Evolutionary conservation across 1,140 invertebrate genomes (phyloP).

Genomic region (Philopotamus ludificatus): DNA sequence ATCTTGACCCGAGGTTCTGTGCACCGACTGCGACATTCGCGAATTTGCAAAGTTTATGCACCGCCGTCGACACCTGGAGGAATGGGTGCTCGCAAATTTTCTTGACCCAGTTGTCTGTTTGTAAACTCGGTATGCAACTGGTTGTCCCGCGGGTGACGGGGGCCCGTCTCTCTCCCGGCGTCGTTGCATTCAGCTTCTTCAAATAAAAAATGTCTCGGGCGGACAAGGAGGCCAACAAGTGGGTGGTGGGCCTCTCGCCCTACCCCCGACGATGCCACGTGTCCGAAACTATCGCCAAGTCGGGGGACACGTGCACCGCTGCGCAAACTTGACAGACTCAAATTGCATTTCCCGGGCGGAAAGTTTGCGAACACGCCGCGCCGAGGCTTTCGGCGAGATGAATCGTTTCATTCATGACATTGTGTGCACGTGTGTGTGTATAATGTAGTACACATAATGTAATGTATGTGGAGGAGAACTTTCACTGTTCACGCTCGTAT

Average conservation of each 20-base stretch:
- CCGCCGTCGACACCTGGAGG: not conserved
- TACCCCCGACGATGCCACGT: not conserved
- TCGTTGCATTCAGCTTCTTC: not conserved
- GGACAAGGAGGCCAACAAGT: not conserved
- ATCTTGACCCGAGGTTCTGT: no score
- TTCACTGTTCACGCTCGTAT: slow-evolving; percentile 9
- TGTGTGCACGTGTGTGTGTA: not conserved
- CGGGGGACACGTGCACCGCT: not conserved
- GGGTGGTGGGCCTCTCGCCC: no score
- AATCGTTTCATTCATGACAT: slow-evolving; percentile 19
- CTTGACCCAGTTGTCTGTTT: not conserved
- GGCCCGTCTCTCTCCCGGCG: no score
- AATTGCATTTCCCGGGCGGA: not conserved
- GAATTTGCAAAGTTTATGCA: no score
- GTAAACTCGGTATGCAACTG: not conserved
- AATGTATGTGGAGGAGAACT: not conserved
- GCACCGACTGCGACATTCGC: no score
- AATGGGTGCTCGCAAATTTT: not conserved
- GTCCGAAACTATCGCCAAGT: slow-evolving; percentile 7
- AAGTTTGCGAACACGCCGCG: no score
- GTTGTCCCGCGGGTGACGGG: slow-evolving; percentile 2
- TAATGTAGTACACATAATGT: not conserved
- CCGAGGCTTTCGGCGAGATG: not conserved
- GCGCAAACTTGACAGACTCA: no score
- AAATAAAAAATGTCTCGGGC: no score